These are phyloP conservation scores for Bhutanitis thaidina DNA, from an alignment of 2,888 invertebrate species.

Conservation along the genomic window DNA sequence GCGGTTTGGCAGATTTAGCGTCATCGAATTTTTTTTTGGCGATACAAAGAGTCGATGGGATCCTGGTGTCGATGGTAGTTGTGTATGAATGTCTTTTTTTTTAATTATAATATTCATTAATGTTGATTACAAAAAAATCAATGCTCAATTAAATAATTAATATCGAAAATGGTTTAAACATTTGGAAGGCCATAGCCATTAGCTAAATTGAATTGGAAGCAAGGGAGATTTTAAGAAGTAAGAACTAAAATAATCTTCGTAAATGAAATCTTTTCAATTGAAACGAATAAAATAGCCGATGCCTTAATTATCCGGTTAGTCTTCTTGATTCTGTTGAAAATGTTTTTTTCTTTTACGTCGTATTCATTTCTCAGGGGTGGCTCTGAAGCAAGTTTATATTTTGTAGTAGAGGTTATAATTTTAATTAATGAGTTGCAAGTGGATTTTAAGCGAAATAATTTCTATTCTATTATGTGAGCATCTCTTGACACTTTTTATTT, in stretches of 20 bases:
- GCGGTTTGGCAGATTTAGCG: no score
- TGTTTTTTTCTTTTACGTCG: constrained; percentile 10
- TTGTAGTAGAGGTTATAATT: constrained; percentile 4
- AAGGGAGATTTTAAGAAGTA: background rate
- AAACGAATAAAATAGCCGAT: constrained; percentile 55
- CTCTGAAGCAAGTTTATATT: constrained; percentile 10
- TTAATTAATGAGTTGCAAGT: constrained; percentile 9
- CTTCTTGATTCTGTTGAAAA: constrained; percentile 33
- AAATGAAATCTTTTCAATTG: constrained; percentile 39
- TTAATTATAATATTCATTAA: no score
- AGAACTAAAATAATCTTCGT: constrained; percentile 22
- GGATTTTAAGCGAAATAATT: background rate
- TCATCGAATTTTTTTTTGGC: no score
- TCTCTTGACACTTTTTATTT: no score
- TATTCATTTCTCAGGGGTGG: constrained; percentile 13
- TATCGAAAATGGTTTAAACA: no score
- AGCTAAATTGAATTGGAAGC: background rate
- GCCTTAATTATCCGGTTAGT: constrained; percentile 70
- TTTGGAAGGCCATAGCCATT: no score
- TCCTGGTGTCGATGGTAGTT: no score
- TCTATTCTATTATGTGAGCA: background rate
- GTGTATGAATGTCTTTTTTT: no score
- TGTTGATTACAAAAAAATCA: no score
- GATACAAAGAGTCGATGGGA: no score
- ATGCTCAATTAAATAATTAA: no score